Base-by-base conservation (phyloP, 30 jellyfish, hydroid and myxozoan genomes). In the Aurelia sp. region DNA sequence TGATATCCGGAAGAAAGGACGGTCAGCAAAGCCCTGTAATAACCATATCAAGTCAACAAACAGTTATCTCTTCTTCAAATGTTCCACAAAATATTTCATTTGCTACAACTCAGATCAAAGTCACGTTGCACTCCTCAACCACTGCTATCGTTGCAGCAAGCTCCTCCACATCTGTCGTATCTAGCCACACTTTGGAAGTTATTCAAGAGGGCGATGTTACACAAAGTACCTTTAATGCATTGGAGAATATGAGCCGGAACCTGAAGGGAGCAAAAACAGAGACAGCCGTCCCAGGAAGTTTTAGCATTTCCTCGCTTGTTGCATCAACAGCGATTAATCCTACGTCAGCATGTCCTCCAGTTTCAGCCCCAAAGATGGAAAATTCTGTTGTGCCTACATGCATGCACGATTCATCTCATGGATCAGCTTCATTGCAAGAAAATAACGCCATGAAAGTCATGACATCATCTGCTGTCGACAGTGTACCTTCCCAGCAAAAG, bases 161-260 rank as follows among this genome's bases (percentile, higher is more conserved):
- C 16, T 18, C 61, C 48, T 73, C 84, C 24, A 63, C 80, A 18
- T 20, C 78, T 15, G 68, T 21, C 11, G 20, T 40, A 35, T 35
- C 93, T 1, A 63, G 27, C 62, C 93, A 84, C 47, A 84, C 93
- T 22, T 53, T 84, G 1, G 93, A 84, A 27, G 93, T 84, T 2
- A 84, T 84, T 13, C 93, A 84, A 66, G 93, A 84, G 30, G 93
- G 93, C 17, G 93, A 84, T 73, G 88, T 73, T 35, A 70, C 85
- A 13, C 85, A 67, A 27, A 84, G 44, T 18, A 44, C 88, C 3
- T 73, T 72, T 60, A 51, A 40, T 47, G 81, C 93, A 4, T 17
- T 84, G 75, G 88, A 72, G 52, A 82, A 16, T 67, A 81, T 81
- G 76, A 81, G 67, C 76, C n/a, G 84, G 20, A 76, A 66, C 19